Conservation (phyloP, 2,888 invertebrate genomes). For the Diachrysia chrysitis region DNA sequence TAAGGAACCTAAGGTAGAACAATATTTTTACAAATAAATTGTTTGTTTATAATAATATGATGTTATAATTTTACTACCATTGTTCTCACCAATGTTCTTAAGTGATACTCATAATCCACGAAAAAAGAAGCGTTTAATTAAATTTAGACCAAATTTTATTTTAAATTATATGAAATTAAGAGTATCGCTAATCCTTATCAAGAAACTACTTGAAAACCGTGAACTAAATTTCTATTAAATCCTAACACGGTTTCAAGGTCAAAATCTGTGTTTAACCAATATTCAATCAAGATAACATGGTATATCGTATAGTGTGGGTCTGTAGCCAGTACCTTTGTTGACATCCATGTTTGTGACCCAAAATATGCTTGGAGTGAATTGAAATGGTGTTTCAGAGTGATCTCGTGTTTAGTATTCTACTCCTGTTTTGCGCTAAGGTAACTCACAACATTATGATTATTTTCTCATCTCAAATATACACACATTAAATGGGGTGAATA, state of each 20-base stretch:
- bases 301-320: background rate
- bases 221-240: conserved; percentile 15
- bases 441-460: background rate
- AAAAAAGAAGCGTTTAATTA: no score
- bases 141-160: no score
- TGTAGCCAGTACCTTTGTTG: conserved; percentile 5
- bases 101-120: no score
- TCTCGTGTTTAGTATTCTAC: conserved; percentile 24
- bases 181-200: no score
- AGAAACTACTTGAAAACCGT: background rate
- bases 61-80: no score
- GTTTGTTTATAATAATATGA: no score
- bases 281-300: conserved; percentile 39
- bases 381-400: conserved; percentile 27
- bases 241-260: conserved; percentile 10
- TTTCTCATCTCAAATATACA: no score
- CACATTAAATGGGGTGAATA: no score
- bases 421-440: conserved; percentile 34
- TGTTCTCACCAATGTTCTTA: no score
- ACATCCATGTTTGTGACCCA: background rate
- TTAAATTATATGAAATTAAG: no score
- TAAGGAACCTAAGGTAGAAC: no score
- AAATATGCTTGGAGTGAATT: conserved; percentile 34
- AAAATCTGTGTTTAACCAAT: conserved; percentile 26
- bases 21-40: no score